phyloP scores from a whole-genome alignment of 2,888 invertebrate species.

The Girardia tigrina region DNA sequence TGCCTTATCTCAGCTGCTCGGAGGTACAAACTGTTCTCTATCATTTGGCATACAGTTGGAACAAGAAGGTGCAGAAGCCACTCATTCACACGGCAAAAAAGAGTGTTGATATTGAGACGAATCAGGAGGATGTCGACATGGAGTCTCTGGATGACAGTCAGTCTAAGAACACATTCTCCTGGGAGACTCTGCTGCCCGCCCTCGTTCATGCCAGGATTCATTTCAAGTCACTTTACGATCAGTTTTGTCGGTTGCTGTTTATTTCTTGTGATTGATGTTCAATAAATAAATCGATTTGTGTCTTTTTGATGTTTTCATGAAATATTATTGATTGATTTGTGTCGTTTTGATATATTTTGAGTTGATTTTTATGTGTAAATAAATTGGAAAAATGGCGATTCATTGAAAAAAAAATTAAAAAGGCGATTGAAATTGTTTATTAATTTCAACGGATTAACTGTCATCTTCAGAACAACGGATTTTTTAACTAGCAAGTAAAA shows the following conservation, averaged over 20 bases:
- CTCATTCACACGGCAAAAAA: background rate
- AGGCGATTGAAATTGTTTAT: no score
- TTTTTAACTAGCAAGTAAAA: no score
- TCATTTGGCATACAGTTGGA: background rate
- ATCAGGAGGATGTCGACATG: background rate
- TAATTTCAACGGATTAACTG: no score
- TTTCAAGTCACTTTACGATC: conserved; percentile 5
- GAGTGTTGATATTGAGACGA: background rate
- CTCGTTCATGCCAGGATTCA: background rate
- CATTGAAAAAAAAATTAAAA: no score
- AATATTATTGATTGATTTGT: no score
- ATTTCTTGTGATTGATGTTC: background rate
- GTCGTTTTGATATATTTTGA: no score
- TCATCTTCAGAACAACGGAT: no score
- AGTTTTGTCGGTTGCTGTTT: conserved; percentile 2
- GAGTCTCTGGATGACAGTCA: background rate
- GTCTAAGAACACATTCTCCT: conserved; percentile 3
- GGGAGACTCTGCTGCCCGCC: background rate
- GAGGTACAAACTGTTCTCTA: background rate
- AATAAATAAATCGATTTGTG: no score
- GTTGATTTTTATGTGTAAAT: no score
- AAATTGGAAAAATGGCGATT: no score
- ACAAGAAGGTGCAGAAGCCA: background rate
- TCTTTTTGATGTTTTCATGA: no score
- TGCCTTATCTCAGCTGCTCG: conserved; percentile 11